Base-by-base conservation (phyloP, 2,797 vertebrate species). In the Lindbergichthys nudifrons region DNA sequence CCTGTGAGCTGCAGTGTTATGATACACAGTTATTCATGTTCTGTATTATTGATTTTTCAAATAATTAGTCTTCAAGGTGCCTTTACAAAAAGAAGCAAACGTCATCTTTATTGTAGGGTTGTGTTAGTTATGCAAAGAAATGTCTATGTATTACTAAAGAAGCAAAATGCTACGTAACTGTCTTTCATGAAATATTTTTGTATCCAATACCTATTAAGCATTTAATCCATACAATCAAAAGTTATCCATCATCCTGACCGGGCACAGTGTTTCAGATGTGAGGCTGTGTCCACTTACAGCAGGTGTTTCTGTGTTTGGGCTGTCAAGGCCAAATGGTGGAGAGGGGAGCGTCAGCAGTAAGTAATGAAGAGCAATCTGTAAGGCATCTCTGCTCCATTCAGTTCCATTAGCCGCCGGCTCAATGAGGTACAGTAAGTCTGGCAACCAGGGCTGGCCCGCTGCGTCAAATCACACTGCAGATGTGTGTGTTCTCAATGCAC, bases 241-340 rank as follows among this genome's bases (percentile, higher is more conserved):
- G 41, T 32, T 78, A 72, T 77, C 81, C 62, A 43, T 80, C 68
- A 69, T 15, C 53, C 51, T 65, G 64, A 72, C 18, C 19, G 36
- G 1, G 19, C 32, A 3, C 72, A 30, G 47, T 63, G 67, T 79
- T 62, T 77, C 65, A 75, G 61, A 59, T 45, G 62, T 58, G 75
- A 42, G 65, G 9, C 54, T 45, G 65, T 48, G 77, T 79, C 70
- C 77, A 63, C 63, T 45, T 70, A 60, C 47, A 71, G 75, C 82
- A 87, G 85, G 82, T 89, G 81, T 82, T 80, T 83, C 75, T 79
- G 77, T 86, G 73, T 74, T 66, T 42, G 48, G 81, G 64, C 78
- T 89, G 81, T 84, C 86, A 92, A 89, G 90, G 87, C 89, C 87
- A 89, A 89, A 87, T 73, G 71, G 68, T 70, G 30, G 71, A 75